phyloP scores from a whole-genome alignment of 2,888 invertebrate species.

The Steinernema carpocapsae region DNA sequence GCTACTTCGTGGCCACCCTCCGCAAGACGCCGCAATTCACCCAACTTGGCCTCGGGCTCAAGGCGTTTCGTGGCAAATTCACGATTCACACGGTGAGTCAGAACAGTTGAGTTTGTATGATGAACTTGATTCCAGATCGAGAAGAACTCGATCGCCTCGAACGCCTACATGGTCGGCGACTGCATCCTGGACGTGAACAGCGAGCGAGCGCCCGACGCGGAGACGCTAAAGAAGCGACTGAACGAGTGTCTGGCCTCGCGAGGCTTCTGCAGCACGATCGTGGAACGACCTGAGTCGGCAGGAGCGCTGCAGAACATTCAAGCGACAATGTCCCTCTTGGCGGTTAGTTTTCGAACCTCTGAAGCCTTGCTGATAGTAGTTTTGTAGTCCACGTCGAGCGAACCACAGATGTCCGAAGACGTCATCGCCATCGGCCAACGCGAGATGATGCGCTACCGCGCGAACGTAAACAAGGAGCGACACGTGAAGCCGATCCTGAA shows the following conservation, averaged over 20 bases:
- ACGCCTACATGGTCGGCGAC: constrained; percentile 37
- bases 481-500: background rate
- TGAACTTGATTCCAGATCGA: background rate
- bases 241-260: constrained; percentile 29
- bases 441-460: constrained; percentile 2
- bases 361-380: background rate
- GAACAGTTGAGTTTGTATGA: background rate
- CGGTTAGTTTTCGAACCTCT: background rate
- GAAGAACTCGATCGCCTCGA: background rate
- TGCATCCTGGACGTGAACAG: constrained; percentile 38
- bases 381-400: background rate
- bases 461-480: background rate
- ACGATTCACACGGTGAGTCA: background rate
- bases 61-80: constrained; percentile 8
- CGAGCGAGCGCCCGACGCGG: constrained; percentile 35
- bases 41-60: background rate
- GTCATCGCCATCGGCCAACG: background rate
- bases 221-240: constrained; percentile 8
- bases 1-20: constrained; percentile 19
- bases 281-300: constrained; percentile 34
- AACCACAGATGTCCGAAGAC: background rate
- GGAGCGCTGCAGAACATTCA: constrained; percentile 32
- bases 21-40: background rate
- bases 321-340: background rate
- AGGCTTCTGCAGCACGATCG: constrained; percentile 35